Evolutionary conservation across 92 coral and sea anemone species (phyloP).

Genomic region (Siderastrea siderea): DNA sequence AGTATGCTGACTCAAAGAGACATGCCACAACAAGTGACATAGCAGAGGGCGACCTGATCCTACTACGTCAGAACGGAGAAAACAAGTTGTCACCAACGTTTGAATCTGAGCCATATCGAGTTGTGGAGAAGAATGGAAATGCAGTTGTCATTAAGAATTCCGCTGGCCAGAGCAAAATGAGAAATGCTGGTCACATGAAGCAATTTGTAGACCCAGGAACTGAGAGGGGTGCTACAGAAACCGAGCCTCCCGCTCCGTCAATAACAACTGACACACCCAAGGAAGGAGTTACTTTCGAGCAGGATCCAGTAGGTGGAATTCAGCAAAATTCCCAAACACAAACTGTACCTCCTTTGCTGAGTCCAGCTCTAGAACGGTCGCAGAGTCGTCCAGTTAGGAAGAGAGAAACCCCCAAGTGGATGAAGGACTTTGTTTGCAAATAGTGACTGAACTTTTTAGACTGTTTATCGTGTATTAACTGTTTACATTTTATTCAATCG

Average conservation of each 20-base stretch:
- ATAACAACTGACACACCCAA: slow-evolving; percentile 6
- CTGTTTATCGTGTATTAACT: slow-evolving; percentile 8
- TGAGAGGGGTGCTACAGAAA: slow-evolving; percentile 2
- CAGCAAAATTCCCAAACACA: slow-evolving; percentile 7
- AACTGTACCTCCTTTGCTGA: neutral
- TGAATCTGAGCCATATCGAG: no score
- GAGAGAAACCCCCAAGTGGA: neutral
- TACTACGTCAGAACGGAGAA: neutral
- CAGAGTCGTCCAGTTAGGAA: neutral
- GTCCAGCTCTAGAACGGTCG: neutral
- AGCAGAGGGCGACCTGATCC: no score
- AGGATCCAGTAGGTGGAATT: neutral
- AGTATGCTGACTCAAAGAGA: slow-evolving; percentile 4
- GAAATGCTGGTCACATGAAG: neutral
- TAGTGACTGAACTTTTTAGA: slow-evolving; percentile 2
- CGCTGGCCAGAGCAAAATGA: neutral
- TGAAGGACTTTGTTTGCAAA: slow-evolving; percentile 5
- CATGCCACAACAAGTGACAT: neutral
- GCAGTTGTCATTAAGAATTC: no score
- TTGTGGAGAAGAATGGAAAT: no score
- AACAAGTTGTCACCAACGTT: neutral
- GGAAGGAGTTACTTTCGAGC: neutral
- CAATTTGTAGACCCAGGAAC: neutral
- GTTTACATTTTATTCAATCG: neutral
- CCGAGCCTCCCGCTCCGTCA: slow-evolving; percentile 14